Evolutionary conservation across 2,797 vertebrate species (phyloP).

Genomic region (Molossus alvarezi): DNA sequence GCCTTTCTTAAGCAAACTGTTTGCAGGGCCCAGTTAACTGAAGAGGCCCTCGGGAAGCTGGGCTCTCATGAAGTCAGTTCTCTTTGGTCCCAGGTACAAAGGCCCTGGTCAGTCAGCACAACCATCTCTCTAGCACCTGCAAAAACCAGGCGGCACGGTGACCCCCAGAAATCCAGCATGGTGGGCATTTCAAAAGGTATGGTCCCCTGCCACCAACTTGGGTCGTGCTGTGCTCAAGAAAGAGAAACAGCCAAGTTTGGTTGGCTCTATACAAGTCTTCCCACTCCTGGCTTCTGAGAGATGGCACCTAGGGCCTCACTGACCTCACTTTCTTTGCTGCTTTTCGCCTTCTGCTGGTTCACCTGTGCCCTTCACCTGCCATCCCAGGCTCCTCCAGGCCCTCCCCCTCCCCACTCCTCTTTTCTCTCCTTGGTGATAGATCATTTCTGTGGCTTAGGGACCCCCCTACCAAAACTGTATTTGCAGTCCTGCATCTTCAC

Average conservation of each 20-base stretch:
- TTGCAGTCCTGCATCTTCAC: background rate
- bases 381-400: background rate
- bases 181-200: background rate
- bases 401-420: background rate
- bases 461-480: background rate
- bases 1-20: constrained; percentile 28
- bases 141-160: background rate
- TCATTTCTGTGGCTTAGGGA: background rate
- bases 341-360: background rate
- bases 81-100: background rate
- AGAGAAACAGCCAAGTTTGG: background rate
- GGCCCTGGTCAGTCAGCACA: background rate
- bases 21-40: background rate
- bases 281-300: background rate
- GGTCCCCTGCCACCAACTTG: background rate
- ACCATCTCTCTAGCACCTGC: background rate
- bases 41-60: background rate
- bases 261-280: background rate
- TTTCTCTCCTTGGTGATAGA: background rate
- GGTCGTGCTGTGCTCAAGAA: background rate
- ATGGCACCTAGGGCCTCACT: fast-evolving
- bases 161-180: background rate
- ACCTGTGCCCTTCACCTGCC: background rate
- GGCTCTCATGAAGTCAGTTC: background rate
- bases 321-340: background rate